Base-by-base conservation (phyloP, 2,113 vertebrate species). In the Phocoena phocoena region DNA sequence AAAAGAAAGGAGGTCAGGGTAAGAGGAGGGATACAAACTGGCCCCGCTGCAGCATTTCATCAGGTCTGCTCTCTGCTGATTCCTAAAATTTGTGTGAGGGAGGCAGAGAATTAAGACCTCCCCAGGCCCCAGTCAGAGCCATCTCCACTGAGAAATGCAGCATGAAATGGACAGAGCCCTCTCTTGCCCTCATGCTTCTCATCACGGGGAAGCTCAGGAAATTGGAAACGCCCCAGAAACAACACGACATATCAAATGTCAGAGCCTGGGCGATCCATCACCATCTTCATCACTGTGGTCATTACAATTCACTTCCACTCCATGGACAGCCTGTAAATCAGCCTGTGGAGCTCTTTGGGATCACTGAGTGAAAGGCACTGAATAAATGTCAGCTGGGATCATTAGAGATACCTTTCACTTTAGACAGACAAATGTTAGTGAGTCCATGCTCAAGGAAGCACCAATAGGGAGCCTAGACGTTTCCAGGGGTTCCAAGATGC, bases 171-270 rank as follows among this genome's bases (percentile, higher is more conserved):
- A 96, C 23, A 1, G 90, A 97, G 50, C 74, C 18, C 88, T 95
- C 67, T 94, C 94, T 95, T 93, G 80, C 82, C 97, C 96, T 82
- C 1, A 4, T 95, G 74, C 92, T 95, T 85, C 44, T 47, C 97
- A 96, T 97, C 93, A 97, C 95, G 12, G 6, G 97, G 79, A 97
- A 97, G 87, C 83, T 95, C 55, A 36, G 88, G 96, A 97, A 97
- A 95, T 97, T 98, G 96, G 95, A 98, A 96, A 95, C 12, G 88
- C 97, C 97, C 94, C 97, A 98, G 94, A 98, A 98, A 98, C 91
- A 98, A 97, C 97, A 97, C 13, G 93, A 96, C 96, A 97, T 97
- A 98, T 98, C 94, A 97, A 98, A 97, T 88, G 62, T 83, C 95
- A 91, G 90, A 89, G 95, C 94, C 96, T 94, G 96, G 79, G 92